Evolutionary conservation across 2,888 invertebrate species (phyloP).

Genomic region (Acanthacorydalis orientalis): DNA sequence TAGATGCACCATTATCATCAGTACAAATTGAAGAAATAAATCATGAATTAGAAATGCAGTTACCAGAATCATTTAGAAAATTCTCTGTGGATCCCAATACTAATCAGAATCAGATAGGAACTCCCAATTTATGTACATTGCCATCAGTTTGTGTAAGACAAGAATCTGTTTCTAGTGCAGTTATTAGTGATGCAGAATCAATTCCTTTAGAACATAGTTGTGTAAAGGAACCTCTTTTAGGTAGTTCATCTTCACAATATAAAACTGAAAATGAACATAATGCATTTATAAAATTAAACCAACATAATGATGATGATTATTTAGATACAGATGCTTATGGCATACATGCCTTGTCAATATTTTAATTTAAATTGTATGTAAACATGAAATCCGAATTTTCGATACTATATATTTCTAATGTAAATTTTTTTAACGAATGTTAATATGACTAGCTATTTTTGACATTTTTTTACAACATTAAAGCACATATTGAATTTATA

Average conservation of each 20-base stretch:
- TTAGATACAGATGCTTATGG: background rate
- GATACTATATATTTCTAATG: too few relatives aligned
- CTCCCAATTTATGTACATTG: background rate
- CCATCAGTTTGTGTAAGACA: background rate
- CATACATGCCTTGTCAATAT: background rate
- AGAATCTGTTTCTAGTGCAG: background rate
- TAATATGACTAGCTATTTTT: too few relatives aligned
- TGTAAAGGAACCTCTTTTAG: background rate
- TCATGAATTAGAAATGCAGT: conserved; percentile 33
- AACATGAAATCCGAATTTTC: too few relatives aligned
- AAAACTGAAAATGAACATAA: conserved; percentile 1
- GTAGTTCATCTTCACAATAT: background rate
- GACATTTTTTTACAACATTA: too few relatives aligned
- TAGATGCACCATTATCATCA: conserved; percentile 58
- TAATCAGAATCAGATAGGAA: background rate
- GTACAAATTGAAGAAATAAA: conserved; percentile 54
- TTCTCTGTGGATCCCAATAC: conserved; percentile 18
- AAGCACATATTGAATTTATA: too few relatives aligned
- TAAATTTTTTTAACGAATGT: too few relatives aligned
- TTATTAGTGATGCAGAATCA: background rate
- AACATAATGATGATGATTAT: background rate
- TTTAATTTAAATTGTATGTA: too few relatives aligned
- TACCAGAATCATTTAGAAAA: conserved; percentile 24
- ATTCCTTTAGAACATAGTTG: background rate
- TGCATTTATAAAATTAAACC: background rate